These are phyloP conservation scores for Ramphastos sulfuratus DNA, from an alignment of 2,113 vertebrate genomes.

Conservation along the genomic window DNA sequence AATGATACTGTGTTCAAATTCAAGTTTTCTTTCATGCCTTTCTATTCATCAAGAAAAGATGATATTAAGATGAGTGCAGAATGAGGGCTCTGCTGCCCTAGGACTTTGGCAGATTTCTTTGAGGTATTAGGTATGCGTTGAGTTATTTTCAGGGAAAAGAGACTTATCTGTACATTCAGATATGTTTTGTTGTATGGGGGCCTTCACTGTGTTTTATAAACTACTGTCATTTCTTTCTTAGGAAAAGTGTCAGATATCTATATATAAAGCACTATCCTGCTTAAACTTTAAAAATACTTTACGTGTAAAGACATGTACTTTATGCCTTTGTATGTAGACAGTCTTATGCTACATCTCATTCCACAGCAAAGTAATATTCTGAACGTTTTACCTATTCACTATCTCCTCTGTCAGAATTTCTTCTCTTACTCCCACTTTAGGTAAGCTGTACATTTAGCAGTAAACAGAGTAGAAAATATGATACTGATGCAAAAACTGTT, in stretches of 20 bases:
- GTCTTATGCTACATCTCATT: neutral
- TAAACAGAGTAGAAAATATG: slow-evolving; percentile 74
- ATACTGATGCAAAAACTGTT: slow-evolving; percentile 49
- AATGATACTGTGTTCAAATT: neutral
- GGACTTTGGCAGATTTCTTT: neutral
- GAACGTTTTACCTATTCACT: neutral
- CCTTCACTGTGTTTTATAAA: neutral
- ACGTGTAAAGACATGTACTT: neutral
- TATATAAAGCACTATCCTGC: neutral
- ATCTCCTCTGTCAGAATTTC: slow-evolving; percentile 15
- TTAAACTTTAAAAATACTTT: neutral
- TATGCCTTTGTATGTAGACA: neutral
- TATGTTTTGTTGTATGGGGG: neutral
- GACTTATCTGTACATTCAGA: neutral
- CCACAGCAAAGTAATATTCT: neutral
- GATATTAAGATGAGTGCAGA: neutral
- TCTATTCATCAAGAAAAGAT: neutral
- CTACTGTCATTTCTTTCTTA: neutral
- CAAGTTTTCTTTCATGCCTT: neutral
- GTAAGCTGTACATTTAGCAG: slow-evolving; percentile 70
- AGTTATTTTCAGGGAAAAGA: neutral
- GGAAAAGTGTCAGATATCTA: neutral
- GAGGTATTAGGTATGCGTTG: neutral
- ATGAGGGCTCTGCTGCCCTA: neutral
- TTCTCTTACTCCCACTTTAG: slow-evolving; percentile 12